These are phyloP conservation scores for Sphecodes monilicornis DNA, from an alignment of 2,888 invertebrate genomes.

Conservation along the genomic window DNA sequence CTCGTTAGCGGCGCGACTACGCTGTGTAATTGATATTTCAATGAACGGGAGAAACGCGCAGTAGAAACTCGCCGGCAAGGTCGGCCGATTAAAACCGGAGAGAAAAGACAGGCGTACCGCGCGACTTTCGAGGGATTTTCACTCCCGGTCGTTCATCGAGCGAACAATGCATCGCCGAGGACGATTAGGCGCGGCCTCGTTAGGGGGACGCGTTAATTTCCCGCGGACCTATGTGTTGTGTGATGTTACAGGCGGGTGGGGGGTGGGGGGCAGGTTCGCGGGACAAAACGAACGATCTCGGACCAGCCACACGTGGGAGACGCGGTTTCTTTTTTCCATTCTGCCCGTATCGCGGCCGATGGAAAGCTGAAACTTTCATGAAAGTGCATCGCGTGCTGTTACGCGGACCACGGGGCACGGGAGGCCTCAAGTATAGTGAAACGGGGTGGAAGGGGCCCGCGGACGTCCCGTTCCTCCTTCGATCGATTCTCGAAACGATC, in stretches of 20 bases:
- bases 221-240: neutral
- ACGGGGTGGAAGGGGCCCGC: slow-evolving; percentile 15
- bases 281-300: neutral
- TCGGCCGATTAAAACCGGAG: slow-evolving; percentile 16
- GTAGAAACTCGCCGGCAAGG: slow-evolving; percentile 39
- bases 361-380: slow-evolving; percentile 83
- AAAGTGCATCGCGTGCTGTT: slow-evolving; percentile 81
- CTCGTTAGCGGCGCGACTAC: neutral
- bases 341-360: slow-evolving; percentile 74
- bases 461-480: neutral
- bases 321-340: slow-evolving; percentile 68
- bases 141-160: slow-evolving; percentile 25
- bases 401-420: slow-evolving; percentile 60
- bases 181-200: slow-evolving; percentile 56
- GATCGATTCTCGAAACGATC: neutral
- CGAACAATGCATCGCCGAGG: slow-evolving; percentile 31
- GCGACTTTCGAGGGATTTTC: slow-evolving; percentile 56
- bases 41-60: slow-evolving; percentile 33
- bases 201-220: slow-evolving; percentile 36
- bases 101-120: slow-evolving; percentile 6
- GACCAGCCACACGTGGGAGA: slow-evolving; percentile 70
- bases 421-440: slow-evolving; percentile 29
- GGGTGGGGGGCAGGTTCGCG: neutral
- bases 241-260: neutral
- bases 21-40: slow-evolving; percentile 25